A percentile compares a stretch with the other conserved stretches of the same genome.
These are phyloP conservation scores for Girardia tigrina DNA, from an alignment of 2,888 invertebrate genomes.

Conservation along the genomic window DNA sequence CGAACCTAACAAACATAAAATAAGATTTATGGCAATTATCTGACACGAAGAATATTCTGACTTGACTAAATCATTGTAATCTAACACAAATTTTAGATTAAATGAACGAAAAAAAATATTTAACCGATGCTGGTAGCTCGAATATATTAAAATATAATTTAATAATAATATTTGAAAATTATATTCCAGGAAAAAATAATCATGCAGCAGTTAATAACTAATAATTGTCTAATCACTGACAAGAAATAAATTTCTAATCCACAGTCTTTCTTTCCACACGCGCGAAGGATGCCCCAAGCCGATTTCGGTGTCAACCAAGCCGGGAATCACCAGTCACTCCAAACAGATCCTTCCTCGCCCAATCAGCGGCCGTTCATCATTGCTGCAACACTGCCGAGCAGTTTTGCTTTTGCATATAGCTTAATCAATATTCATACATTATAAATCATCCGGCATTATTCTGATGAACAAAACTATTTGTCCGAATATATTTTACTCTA, in stretches of 20 bases:
- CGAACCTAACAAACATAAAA: too few species aligned
- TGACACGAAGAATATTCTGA: too few species aligned
- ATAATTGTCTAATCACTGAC: not conserved
- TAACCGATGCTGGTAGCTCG: too few species aligned
- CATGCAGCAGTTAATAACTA: not conserved
- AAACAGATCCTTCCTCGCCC: not conserved
- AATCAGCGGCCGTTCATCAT: not conserved
- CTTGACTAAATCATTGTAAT: too few species aligned
- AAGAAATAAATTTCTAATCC: constrained; percentile 13
- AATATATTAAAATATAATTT: too few species aligned
- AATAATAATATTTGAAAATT: too few species aligned
- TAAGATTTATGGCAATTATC: too few species aligned
- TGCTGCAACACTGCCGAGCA: not conserved
- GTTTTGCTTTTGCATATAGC: not conserved
- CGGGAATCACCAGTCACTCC: not conserved
- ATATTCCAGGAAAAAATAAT: too few species aligned
- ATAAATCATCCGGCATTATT: not conserved
- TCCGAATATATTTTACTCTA: not conserved
- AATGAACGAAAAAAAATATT: too few species aligned
- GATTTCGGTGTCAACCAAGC: not conserved
- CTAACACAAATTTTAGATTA: too few species aligned
- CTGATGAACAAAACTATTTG: not conserved
- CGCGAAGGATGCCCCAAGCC: not conserved
- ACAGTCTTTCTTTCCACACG: not conserved
- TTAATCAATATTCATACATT: not conserved